Evolutionary conservation across 2,113 vertebrate genomes (phyloP).

Genomic region (Pterocles orientalis): DNA sequence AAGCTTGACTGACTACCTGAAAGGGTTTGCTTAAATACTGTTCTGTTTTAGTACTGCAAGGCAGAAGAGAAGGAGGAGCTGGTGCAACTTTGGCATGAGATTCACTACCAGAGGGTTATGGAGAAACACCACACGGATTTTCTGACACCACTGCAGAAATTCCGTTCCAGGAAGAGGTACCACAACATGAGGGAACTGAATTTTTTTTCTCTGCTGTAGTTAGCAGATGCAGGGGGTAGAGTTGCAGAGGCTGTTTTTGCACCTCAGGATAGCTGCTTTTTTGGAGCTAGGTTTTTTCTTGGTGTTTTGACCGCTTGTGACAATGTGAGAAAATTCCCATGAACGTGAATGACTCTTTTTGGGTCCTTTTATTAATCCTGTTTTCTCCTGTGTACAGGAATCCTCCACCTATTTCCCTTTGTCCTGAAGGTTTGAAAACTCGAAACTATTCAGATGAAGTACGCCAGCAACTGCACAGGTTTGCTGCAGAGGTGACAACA

Average conservation of each 20-base stretch:
- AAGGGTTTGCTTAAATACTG: not conserved
- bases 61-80: slow-evolving; percentile 65
- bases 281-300: not conserved
- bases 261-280: not conserved
- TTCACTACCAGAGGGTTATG: slow-evolving; percentile 64
- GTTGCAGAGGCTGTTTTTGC: not conserved
- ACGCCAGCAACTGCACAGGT: slow-evolving; percentile 31
- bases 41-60: slow-evolving; percentile 40
- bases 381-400: slow-evolving; percentile 52
- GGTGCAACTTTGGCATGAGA: slow-evolving; percentile 72
- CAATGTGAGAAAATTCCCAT: not conserved
- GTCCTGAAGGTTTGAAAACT: slow-evolving; percentile 61
- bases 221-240: not conserved
- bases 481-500: slow-evolving; percentile 53
- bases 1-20: not conserved
- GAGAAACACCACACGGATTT: not conserved
- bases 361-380: not conserved
- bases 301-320: not conserved
- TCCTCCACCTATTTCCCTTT: slow-evolving; percentile 68
- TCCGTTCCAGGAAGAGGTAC: slow-evolving; percentile 74
- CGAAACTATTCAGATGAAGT: slow-evolving; percentile 53
- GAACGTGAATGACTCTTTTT: not conserved
- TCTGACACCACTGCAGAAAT: slow-evolving; percentile 70
- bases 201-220: not conserved
- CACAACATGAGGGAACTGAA: fast-evolving